Evolutionary conservation across 2,888 invertebrate genomes (phyloP).

Genomic region (Frankliniella intonsa): DNA sequence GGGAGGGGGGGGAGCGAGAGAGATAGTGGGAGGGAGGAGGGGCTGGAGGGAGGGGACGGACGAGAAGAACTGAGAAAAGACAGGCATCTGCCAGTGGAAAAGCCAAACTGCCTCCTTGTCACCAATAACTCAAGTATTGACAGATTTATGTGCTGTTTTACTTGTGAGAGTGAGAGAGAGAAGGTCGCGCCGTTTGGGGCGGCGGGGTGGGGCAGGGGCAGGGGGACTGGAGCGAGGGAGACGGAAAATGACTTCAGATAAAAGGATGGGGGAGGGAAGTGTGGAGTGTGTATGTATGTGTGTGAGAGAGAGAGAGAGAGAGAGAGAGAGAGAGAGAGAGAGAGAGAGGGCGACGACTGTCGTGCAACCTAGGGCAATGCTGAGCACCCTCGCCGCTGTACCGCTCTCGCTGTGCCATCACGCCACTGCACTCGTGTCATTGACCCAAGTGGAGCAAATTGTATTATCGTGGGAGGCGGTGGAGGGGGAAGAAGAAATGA

Average conservation of each 20-base stretch:
- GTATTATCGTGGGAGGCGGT: too few species aligned
- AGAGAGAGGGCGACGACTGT: not conserved
- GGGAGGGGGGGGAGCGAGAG: not conserved
- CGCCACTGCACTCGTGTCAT: too few species aligned
- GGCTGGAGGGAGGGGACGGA: not conserved
- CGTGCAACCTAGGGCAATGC: too few species aligned
- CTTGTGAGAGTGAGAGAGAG: constrained; percentile 18
- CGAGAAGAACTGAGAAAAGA: constrained; percentile 23
- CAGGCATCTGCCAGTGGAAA: constrained; percentile 26
- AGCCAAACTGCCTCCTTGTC: constrained; percentile 23
- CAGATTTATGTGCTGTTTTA: constrained; percentile 27
- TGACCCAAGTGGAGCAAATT: too few species aligned
- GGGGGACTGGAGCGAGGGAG: not conserved
- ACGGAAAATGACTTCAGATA: constrained; percentile 4
- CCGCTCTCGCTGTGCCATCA: too few species aligned
- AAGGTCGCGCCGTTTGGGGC: not conserved
- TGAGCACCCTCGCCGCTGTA: too few species aligned
- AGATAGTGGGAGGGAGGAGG: not conserved
- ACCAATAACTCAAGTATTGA: constrained; percentile 25
- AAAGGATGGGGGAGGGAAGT: not conserved
- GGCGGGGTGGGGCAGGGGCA: not conserved
- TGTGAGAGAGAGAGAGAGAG: not conserved
- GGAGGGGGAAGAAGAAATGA: too few species aligned
- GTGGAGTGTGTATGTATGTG: not conserved
- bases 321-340: not conserved